Evolutionary conservation across 2,797 vertebrate genomes (phyloP).

Genomic region (Avahi laniger): DNA sequence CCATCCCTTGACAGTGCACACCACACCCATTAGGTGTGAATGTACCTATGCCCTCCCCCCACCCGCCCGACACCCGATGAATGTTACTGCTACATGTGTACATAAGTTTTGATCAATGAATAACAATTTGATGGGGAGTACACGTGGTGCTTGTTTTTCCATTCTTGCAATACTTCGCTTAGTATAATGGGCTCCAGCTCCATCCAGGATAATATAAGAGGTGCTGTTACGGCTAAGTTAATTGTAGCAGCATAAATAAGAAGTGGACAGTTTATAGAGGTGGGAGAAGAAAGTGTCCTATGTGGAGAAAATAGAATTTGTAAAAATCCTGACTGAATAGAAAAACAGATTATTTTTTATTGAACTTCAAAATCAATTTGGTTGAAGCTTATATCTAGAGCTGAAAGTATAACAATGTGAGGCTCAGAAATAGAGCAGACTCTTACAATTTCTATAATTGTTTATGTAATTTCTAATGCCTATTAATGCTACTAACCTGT

Average conservation of each 20-base stretch:
- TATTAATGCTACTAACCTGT: neutral
- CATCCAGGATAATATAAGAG: too few species aligned
- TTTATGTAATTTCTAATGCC: neutral
- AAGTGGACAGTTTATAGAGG: neutral
- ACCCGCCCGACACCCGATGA: too few species aligned
- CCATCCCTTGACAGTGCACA: too few species aligned
- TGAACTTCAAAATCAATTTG: neutral
- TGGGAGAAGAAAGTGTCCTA: neutral
- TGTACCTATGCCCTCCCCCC: too few species aligned
- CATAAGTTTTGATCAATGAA: too few species aligned
- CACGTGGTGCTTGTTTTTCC: too few species aligned
- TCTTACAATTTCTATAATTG: neutral
- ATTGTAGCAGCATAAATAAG: neutral
- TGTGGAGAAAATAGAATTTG: neutral
- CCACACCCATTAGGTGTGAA: too few species aligned
- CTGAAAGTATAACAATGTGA: neutral
- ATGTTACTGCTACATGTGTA: too few species aligned
- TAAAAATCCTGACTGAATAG: neutral
- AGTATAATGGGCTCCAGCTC: too few species aligned
- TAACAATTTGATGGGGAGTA: too few species aligned
- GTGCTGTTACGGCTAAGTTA: neutral
- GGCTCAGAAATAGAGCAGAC: neutral
- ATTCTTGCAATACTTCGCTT: too few species aligned
- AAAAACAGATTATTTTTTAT: neutral
- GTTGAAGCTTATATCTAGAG: accelerated